These are phyloP conservation scores for Dasypus novemcinctus DNA, from an alignment of 2,113 vertebrate species.

Conservation along the genomic window DNA sequence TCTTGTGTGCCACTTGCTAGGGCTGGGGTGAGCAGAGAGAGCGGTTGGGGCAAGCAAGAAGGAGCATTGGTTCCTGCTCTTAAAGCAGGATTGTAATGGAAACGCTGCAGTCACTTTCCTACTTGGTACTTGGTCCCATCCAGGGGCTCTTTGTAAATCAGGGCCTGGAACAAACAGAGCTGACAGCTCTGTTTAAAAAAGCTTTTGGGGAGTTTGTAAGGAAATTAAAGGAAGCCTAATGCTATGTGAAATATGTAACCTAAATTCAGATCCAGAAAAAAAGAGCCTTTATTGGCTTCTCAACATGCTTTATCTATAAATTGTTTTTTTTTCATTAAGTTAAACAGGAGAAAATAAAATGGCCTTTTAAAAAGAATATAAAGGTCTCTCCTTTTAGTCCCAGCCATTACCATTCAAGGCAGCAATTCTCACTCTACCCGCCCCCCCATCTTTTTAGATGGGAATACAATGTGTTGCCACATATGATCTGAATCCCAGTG, in stretches of 20 bases:
- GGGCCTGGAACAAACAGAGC: slow-evolving; percentile 32
- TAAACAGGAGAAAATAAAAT: slow-evolving; percentile 28
- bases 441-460: background rate
- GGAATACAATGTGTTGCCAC: background rate
- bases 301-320: slow-evolving; percentile 41
- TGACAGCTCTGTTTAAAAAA: slow-evolving; percentile 57
- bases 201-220: slow-evolving; percentile 47
- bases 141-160: slow-evolving; percentile 47
- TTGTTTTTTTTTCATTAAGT: slow-evolving; percentile 49
- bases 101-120: background rate
- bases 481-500: background rate
- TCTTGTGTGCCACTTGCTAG: background rate
- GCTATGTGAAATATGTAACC: slow-evolving; percentile 43
- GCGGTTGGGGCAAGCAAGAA: background rate
- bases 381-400: background rate
- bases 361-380: background rate
- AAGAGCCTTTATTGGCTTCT: background rate
- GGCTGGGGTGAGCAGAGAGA: background rate
- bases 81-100: background rate
- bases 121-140: slow-evolving; percentile 23
- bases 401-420: background rate
- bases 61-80: background rate
- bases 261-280: background rate
- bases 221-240: slow-evolving; percentile 63
- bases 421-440: background rate